Evolutionary conservation across 2,797 vertebrate species (phyloP), one percentile per base, ranked within the genome.

Genomic region (Margarornis squamiger): DNA sequence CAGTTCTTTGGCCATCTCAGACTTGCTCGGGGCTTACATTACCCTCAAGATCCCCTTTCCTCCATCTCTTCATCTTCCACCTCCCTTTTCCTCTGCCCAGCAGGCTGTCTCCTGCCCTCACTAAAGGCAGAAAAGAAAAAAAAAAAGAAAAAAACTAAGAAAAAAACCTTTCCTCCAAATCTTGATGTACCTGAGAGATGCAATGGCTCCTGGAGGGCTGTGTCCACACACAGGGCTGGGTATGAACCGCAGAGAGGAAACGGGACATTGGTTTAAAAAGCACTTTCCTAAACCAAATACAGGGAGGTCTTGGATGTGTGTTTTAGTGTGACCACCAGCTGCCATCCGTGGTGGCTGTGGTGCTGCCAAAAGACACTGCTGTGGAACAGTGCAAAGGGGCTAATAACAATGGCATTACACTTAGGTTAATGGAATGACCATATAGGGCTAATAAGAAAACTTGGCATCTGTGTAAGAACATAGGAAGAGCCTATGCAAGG

Each of bases 311-410:
- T 17, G 7, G n/a, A 17, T 26, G 10, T 65, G 12, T 80, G 88
- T 81, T 41, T 58, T 5, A 0, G 72, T 81, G 61, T 9, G 49
- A 5, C 12, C 30, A 27, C 26, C 45, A 22, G n/a, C 26, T 21
- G 4, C 34, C 36, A 17, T 55, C 51, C 0, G 0, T 15, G 16
- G 52, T 78, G 41, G 23, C 73, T 32, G 36, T 7, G 7, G 45
- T 74, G 12, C 39, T 65, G 45, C 57, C 61, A 83, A 67, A 26
- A 84, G 39, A 19, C 36, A 5, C 10, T 29, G 52, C 57, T 65
- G 34, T 68, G 30, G 78, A 27, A 52, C 1, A 2, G 14, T 41
- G 52, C 55, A 16, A 46, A 63, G 29, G 72, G 54, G 21, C 66
- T 91, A 41, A 36, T 61, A 78, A 41, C 51, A 78, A 19, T 49